Conservation (phyloP, 2,888 invertebrate species). For the Synanthedon vespiformis region DNA sequence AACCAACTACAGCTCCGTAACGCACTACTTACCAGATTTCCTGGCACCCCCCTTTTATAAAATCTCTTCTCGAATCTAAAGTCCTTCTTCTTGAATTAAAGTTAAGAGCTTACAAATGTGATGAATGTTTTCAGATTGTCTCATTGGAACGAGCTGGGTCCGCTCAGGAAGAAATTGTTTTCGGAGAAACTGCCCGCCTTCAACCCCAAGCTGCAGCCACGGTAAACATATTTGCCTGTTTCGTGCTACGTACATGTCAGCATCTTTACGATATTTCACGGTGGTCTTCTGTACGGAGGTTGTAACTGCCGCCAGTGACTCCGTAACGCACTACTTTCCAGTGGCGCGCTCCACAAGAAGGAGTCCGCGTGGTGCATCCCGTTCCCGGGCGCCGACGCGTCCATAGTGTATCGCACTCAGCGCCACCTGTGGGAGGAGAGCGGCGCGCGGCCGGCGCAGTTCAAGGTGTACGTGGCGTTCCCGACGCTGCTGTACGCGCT, state of each 20-base stretch:
- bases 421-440: slow-evolving; percentile 76
- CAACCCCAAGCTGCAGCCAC: slow-evolving; percentile 70
- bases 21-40: too few species aligned
- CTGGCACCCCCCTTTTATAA: neutral
- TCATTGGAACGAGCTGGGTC: slow-evolving; percentile 71
- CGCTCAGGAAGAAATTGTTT: slow-evolving; percentile 76
- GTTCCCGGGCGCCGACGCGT: slow-evolving; percentile 86
- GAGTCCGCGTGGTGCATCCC: slow-evolving; percentile 75
- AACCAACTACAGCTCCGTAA: neutral
- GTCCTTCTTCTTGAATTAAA: too few species aligned
- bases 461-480: slow-evolving; percentile 78
- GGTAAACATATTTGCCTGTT: slow-evolving; percentile 31
- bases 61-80: neutral
- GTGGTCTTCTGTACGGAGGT: too few species aligned
- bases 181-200: slow-evolving; percentile 73
- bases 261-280: too few species aligned
- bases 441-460: slow-evolving; percentile 81
- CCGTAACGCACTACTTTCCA: too few species aligned
- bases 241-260: too few species aligned
- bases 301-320: too few species aligned
- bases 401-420: slow-evolving; percentile 86
- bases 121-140: slow-evolving; percentile 56
- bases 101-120: too few species aligned
- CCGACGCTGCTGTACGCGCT: slow-evolving; percentile 43
- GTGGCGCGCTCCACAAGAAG: slow-evolving; percentile 62